Evolutionary conservation across 2,113 vertebrate genomes (phyloP), one percentile per base, ranked within the genome.

Genomic region (Scytalopus superciliaris): DNA sequence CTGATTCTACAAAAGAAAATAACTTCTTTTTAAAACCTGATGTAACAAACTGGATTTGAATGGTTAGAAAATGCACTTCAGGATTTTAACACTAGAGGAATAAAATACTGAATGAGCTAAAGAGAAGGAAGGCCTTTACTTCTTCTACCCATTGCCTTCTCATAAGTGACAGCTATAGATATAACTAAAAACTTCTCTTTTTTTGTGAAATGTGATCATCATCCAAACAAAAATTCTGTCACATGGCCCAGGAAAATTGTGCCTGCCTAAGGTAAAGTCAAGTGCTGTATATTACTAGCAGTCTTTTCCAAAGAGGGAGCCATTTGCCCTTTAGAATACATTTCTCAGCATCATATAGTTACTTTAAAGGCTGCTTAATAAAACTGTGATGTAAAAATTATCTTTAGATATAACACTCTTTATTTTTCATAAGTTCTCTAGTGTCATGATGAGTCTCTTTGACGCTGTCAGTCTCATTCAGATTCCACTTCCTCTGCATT

Each of bases 151-250:
- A 23, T 62, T 94, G 5, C 81, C 2, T n/a, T 68, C 23, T 62
- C 19, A 39, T 57, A 33, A 53, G 7, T n/a, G 37, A 53, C 33
- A 66, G 16, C 8, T 68, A 52, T 16, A 59, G 7, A 45, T 19
- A 10, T 28, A 72, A 33, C 10, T 27, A 63, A 56, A 77, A 50
- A 10, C 0, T 1, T 4, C n/a, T n/a, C 47, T 60, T n/a, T 49
- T 19, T 76, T 50, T 25, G 2, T 68, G 19, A 78, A 82, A 63
- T 59, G 5, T 39, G 31, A 40, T 23, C 8, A 31, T 25, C 7
- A 14, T 6, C 1, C 2, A 67, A 66, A 70, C 6, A 19, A 56
- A 24, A 77, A 25, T 56, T 89, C 18, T 37, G 6, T 52, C 14
- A 56, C 52, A 39, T 6, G 7, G 24, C 24, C 16, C n/a, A 53